Evolutionary conservation across 2,888 invertebrate species (phyloP).

Genomic region (Rhamphomyia laevipes): DNA sequence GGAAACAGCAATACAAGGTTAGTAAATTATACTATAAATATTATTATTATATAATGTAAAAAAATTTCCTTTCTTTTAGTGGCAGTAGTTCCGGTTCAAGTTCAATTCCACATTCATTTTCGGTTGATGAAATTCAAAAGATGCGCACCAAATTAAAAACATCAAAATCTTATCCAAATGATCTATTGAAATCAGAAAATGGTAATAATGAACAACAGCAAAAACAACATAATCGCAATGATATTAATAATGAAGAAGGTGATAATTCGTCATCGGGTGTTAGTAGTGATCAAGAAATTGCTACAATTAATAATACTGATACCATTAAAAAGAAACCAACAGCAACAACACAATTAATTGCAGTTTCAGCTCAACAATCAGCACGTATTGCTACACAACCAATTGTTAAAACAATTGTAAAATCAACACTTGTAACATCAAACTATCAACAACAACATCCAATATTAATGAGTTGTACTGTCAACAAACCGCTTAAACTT

Average conservation of each 20-base stretch:
- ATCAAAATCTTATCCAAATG: conserved; percentile 74
- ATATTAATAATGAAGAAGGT: conserved; percentile 54
- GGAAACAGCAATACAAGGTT: conserved; percentile 64
- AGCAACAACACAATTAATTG: conserved; percentile 10
- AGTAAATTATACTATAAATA: conserved; percentile 7
- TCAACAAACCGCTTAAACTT: background rate
- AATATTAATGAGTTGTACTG: conserved; percentile 13
- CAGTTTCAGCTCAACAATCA: conserved; percentile 13
- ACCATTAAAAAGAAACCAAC: conserved; percentile 35
- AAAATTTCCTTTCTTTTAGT: conserved; percentile 30
- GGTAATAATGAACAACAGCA: conserved; percentile 8
- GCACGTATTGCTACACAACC: conserved; percentile 33
- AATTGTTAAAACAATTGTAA: conserved; percentile 29
- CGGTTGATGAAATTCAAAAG: conserved; percentile 81
- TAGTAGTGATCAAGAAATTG: conserved; percentile 71
- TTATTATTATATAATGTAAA: background rate
- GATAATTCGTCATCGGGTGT: conserved; percentile 84
- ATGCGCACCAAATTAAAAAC: conserved; percentile 73
- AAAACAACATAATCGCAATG: conserved; percentile 5
- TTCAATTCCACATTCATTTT: conserved; percentile 73
- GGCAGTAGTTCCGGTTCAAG: conserved; percentile 64
- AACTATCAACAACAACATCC: conserved; percentile 18
- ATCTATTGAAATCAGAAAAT: background rate
- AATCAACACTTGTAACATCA: conserved; percentile 23
- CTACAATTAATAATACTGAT: conserved; percentile 40